Conservation (phyloP, 2,113 vertebrate species). For the Dinomys branickii region DNA sequence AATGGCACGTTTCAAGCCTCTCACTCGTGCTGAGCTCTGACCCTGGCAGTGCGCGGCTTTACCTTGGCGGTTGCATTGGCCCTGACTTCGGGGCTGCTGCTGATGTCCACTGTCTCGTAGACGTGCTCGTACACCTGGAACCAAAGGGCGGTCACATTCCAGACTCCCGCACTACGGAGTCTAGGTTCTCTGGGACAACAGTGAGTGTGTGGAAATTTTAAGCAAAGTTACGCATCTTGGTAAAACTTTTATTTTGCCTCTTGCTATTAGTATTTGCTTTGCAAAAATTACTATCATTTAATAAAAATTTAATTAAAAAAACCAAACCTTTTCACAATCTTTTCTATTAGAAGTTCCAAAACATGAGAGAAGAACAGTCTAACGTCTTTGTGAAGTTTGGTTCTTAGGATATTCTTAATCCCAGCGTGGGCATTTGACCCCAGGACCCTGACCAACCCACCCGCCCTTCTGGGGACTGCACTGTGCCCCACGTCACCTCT, state of each 20-base stretch:
- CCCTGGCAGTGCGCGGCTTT: slow-evolving; percentile 56
- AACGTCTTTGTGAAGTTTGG: neutral
- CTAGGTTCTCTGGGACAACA: neutral
- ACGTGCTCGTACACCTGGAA: slow-evolving; percentile 98
- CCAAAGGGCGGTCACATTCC: slow-evolving; percentile 61
- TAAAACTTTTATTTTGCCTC: neutral
- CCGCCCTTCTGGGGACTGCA: no score
- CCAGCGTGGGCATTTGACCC: neutral
- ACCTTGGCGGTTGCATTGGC: slow-evolving; percentile 99
- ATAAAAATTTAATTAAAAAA: neutral
- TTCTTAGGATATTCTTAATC: neutral
- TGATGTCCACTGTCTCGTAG: slow-evolving; percentile 99
- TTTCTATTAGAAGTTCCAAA: slow-evolving; percentile 47
- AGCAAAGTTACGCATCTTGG: neutral
- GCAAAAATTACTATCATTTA: neutral
- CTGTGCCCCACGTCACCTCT: slow-evolving; percentile 87
- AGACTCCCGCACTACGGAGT: neutral
- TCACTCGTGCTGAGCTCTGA: neutral
- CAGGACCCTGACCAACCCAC: neutral
- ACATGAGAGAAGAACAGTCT: neutral
- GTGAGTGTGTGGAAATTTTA: neutral
- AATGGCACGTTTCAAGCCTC: neutral
- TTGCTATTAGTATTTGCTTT: neutral
- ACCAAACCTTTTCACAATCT: neutral
- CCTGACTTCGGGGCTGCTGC: slow-evolving; percentile 97